A percentile compares a stretch with the other conserved stretches of the same genome.
phyloP scores from a whole-genome alignment of 2,113 vertebrate genomes.

The Aramus guarauna region DNA sequence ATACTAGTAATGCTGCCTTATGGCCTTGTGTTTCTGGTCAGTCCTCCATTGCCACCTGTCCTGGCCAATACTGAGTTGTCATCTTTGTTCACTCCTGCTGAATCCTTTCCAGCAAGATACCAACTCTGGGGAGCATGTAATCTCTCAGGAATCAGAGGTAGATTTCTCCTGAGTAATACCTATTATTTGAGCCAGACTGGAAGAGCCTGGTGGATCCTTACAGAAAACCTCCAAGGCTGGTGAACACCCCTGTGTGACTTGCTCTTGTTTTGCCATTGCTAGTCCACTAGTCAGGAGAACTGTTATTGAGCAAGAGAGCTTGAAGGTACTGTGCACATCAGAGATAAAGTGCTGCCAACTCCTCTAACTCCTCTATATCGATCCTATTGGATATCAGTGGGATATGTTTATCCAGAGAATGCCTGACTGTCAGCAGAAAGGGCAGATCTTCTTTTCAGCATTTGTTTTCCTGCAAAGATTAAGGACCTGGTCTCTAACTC shows the following conservation, averaged over 20 bases:
- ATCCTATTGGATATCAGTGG: not conserved
- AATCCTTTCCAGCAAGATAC: not conserved
- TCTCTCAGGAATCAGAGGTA: not conserved
- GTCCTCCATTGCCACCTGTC: not conserved
- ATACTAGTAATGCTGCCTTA: not conserved
- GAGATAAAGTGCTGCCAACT: not conserved
- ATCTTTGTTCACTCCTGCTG: not conserved
- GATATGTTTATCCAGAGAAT: not conserved
- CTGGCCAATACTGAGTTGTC: not conserved
- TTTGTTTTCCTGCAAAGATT: not conserved
- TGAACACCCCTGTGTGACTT: not conserved
- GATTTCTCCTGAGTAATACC: not conserved
- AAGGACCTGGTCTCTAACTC: not conserved
- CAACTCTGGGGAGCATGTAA: not conserved
- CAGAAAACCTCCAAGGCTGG: not conserved
- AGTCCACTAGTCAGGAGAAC: not conserved
- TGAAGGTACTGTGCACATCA: not conserved
- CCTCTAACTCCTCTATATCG: not conserved
- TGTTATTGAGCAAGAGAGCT: not conserved
- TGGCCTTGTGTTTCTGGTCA: not conserved
- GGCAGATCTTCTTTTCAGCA: not conserved
- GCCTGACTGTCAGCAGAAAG: not conserved
- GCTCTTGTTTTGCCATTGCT: not conserved
- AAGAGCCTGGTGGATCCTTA: not conserved
- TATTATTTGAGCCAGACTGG: not conserved